Percentiles rank a stretch among this genome's conserved stretches.
These are phyloP conservation scores for Phalera bucephala DNA, from an alignment of 2,888 invertebrate genomes.

Conservation along the genomic window DNA sequence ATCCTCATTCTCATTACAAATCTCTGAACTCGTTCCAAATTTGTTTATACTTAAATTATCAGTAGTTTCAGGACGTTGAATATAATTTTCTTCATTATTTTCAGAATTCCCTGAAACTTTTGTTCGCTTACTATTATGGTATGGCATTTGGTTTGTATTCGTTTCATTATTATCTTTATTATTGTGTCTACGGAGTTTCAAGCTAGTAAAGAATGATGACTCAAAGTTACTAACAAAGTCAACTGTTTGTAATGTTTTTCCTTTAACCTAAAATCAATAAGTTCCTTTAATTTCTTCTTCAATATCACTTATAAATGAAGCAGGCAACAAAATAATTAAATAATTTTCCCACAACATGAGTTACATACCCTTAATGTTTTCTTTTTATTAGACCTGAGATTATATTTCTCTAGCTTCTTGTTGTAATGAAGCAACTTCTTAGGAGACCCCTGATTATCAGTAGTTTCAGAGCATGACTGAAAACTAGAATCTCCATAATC, in stretches of 20 bases:
- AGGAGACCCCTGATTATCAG: not conserved
- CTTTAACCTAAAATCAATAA: not conserved
- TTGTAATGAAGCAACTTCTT: not conserved
- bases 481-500: too few relatives aligned
- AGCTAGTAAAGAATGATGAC: constrained; percentile 7
- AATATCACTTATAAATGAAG: constrained; percentile 5
- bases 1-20: not conserved
- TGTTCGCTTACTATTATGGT: not conserved
- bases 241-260: not conserved
- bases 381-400: not conserved
- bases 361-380: not conserved
- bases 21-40: not conserved
- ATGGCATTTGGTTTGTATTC: too few relatives aligned
- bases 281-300: too few relatives aligned
- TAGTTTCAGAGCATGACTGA: not conserved
- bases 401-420: not conserved
- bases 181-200: constrained; percentile 3
- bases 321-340: not conserved
- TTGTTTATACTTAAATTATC: too few relatives aligned
- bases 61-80: too few relatives aligned
- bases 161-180: not conserved
- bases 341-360: too few relatives aligned
- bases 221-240: constrained; percentile 9
- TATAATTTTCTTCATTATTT: not conserved
- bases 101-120: not conserved